These are phyloP conservation scores for Drosophila rubida DNA, from an alignment of 2,888 invertebrate genomes.

Conservation along the genomic window DNA sequence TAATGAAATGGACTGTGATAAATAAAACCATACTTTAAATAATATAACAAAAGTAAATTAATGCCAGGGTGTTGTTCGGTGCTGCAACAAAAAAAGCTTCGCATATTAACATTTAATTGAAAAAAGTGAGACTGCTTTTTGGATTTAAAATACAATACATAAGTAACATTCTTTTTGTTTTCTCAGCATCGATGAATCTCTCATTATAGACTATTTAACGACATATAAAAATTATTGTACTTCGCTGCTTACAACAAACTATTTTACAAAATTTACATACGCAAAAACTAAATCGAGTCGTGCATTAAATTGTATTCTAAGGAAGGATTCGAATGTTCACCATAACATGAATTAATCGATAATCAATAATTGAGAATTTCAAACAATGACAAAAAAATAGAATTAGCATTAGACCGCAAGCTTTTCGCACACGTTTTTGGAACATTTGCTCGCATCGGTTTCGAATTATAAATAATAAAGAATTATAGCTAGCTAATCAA, in stretches of 20 bases:
- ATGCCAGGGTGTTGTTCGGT: constrained; percentile 16
- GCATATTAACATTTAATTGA: constrained; percentile 55
- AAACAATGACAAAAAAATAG: constrained; percentile 21
- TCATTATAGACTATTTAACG: constrained; percentile 64
- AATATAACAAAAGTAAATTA: constrained; percentile 12
- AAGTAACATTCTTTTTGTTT: constrained; percentile 42
- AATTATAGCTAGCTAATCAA: constrained; percentile 67
- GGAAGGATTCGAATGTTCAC: constrained; percentile 62
- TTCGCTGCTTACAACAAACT: constrained; percentile 80
- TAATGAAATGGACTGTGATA: constrained; percentile 9
- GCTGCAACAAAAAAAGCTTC: constrained; percentile 55
- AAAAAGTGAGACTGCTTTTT: constrained; percentile 37
- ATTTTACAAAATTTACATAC: constrained; percentile 76
- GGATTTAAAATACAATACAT: constrained; percentile 40
- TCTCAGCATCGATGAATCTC: constrained; percentile 63
- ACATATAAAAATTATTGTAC: constrained; percentile 77
- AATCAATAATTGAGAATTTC: constrained; percentile 35
- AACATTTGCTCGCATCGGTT: constrained; percentile 46
- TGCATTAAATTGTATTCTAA: constrained; percentile 54
- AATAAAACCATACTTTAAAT: constrained; percentile 18
- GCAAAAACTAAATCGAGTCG: constrained; percentile 60
- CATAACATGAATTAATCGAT: constrained; percentile 44
- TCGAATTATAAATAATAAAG: constrained; percentile 53
- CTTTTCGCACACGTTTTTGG: constrained; percentile 38
- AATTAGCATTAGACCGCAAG: constrained; percentile 46